phyloP scores from a whole-genome alignment of 2,113 vertebrate species.

The Thalassarche chlororhynchos region DNA sequence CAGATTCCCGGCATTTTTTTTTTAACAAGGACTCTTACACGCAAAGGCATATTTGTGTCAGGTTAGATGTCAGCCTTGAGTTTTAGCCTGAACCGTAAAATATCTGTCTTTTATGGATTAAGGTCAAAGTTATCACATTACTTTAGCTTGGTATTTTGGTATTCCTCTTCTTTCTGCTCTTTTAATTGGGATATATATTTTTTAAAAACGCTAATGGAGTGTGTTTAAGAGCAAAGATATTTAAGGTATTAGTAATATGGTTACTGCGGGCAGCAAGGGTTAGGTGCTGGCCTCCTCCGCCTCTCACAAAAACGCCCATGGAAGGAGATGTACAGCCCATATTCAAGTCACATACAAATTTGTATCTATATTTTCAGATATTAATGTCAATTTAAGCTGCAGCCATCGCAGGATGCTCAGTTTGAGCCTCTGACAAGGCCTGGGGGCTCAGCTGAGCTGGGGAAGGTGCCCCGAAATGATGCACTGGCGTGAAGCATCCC shows the following conservation, averaged over 20 bases:
- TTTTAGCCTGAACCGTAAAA: conserved; percentile 47
- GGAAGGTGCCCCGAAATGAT: background rate
- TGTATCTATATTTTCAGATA: background rate
- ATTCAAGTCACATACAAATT: background rate
- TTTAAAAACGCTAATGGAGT: background rate
- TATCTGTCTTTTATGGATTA: conserved; percentile 44
- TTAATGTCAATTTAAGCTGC: background rate
- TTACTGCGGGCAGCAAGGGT: background rate
- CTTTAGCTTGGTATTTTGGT: background rate
- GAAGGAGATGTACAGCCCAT: background rate
- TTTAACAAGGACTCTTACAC: background rate
- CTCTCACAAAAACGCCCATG: background rate
- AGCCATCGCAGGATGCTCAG: background rate
- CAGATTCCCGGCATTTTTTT: conserved; percentile 36
- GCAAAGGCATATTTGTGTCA: conserved; percentile 1
- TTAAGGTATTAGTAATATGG: background rate
- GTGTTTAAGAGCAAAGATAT: background rate
- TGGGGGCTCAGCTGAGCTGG: background rate
- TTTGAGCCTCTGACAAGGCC: background rate
- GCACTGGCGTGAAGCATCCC: background rate
- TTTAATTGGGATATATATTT: background rate
- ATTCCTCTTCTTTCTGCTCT: background rate
- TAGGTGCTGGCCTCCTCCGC: background rate
- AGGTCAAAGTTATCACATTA: conserved; percentile 13
- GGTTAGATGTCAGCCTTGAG: conserved; percentile 17